Evolutionary conservation across 1,140 invertebrate genomes (phyloP), one percentile per base, ranked within the genome.

Genomic region (Thrips palmi): DNA sequence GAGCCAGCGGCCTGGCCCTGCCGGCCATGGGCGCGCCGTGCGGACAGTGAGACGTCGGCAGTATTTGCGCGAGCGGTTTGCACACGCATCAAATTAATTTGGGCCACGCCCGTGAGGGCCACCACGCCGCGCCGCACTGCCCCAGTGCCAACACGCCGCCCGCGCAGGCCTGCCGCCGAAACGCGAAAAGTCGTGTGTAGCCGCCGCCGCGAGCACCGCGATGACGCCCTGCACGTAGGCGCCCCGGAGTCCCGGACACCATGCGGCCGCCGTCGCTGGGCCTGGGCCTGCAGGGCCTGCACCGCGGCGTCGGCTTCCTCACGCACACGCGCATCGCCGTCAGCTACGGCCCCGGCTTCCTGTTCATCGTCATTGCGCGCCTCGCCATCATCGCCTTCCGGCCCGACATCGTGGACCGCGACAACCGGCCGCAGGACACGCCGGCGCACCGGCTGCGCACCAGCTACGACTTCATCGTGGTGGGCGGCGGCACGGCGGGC

Each of bases 401-500:
- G 17, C 67, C 64, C 0, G 77, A 83, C 41, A 74, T 82, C 31
- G 59, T 76, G 22, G 77, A 79, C 33, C 51, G 49, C 0, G 54
- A 62, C 15, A 49, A 71, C 44, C 60, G 72, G 5, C 56, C 76
- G 0, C 53, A 54, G 23, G 62, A 71, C 27, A 54, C 56, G 7
- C 40, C 48, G 0, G 47, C 62, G 1, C 47, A 57, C 3, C 41
- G 67, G 7, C 48, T 79, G 6, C 51, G 61, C 1, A 49, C 60
- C 2, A 56, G 55, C 15, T 83, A 82, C 38, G 78, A 82, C 51
- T 84, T 81, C 37, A 67, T 83, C 1, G 61, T 83, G 22, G 63
- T 91, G 21, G 87, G 87, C 0, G 84, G 65, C 4, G 87, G 86
- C 4, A 77, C 81, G 1, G 80, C 84, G 0, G 86, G 86, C 7